Evolutionary conservation across 2,888 invertebrate species (phyloP).

Genomic region (Lobophora halterata): DNA sequence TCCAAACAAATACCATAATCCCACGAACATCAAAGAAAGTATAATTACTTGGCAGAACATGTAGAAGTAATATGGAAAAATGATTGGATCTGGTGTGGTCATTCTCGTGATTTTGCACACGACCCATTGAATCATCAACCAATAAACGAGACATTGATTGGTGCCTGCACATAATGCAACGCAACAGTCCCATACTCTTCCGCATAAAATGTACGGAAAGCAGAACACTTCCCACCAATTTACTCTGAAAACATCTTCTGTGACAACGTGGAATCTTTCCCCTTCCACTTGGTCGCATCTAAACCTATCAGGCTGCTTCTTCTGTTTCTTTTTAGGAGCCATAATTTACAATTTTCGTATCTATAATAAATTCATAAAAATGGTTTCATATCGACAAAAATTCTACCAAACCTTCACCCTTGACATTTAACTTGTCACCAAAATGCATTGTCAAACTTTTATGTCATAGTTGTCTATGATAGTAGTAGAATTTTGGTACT

Average conservation of each 20-base stretch:
- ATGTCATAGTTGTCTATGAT: background rate
- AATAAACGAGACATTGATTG: slow-evolving; percentile 62
- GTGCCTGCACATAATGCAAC: slow-evolving; percentile 56
- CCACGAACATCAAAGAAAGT: slow-evolving; percentile 44
- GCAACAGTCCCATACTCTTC: slow-evolving; percentile 56
- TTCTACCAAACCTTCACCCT: no score
- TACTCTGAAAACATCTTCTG: slow-evolving; percentile 52
- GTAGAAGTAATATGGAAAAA: slow-evolving; percentile 68
- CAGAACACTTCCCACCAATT: slow-evolving; percentile 69
- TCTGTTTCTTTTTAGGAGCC: slow-evolving; percentile 44
- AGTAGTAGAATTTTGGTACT: background rate
- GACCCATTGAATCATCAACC: slow-evolving; percentile 66
- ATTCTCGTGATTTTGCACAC: slow-evolving; percentile 60
- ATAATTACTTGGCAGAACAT: slow-evolving; percentile 64
- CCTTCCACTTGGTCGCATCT: slow-evolving; percentile 47
- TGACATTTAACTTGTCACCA: no score
- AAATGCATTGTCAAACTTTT: no score
- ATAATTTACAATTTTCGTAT: slow-evolving; percentile 26
- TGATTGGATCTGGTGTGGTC: slow-evolving; percentile 58
- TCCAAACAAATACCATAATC: slow-evolving; percentile 56
- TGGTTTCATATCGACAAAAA: no score
- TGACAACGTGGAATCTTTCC: slow-evolving; percentile 50
- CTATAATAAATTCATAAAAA: background rate
- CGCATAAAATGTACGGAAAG: slow-evolving; percentile 61
- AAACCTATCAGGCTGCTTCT: slow-evolving; percentile 32